phyloP scores from a whole-genome alignment of 2,797 vertebrate genomes.

The Salarias fasciatus region DNA sequence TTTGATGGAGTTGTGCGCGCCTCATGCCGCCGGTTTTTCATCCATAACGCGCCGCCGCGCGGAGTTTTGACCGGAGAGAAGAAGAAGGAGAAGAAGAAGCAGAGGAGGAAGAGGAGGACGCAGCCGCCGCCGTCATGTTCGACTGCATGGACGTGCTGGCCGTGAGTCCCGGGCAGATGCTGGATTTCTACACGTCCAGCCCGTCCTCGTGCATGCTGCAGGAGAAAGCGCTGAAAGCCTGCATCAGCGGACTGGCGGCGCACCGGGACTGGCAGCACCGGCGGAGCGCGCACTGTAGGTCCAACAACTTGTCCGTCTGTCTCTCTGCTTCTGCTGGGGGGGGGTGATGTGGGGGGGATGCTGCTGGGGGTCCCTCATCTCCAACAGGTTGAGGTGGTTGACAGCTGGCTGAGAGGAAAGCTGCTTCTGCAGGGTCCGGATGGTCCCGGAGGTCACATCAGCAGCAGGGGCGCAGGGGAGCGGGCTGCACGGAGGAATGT shows the following conservation, averaged over 20 bases:
- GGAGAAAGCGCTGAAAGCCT: slow-evolving; percentile 98
- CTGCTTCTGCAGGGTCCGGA: no score
- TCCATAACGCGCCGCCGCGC: slow-evolving; percentile 50
- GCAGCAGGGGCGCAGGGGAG: slow-evolving; percentile 42
- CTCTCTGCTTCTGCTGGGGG: slow-evolving; percentile 2
- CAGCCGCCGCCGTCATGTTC: slow-evolving; percentile 94
- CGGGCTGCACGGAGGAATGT: slow-evolving; percentile 1
- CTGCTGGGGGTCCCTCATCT: no score
- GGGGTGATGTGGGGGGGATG: no score
- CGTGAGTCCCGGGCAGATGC: slow-evolving; percentile 97
- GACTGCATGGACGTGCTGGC: slow-evolving; percentile 99
- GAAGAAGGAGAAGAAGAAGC: no score
- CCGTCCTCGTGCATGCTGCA: slow-evolving; percentile 97
- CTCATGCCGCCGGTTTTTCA: slow-evolving; percentile 86
- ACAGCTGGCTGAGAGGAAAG: no score
- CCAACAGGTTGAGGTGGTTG: no score
- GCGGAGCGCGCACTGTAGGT: slow-evolving; percentile 98
- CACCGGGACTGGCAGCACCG: slow-evolving; percentile 96
- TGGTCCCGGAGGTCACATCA: no score
- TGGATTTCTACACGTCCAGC: slow-evolving; percentile 98
- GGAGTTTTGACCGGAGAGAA: no score
- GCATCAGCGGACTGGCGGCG: slow-evolving; percentile 96
- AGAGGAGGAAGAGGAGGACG: slow-evolving; percentile 75
- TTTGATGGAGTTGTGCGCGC: slow-evolving; percentile 97
- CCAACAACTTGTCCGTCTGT: slow-evolving; percentile 35